Conservation (phyloP, 2,113 vertebrate species). For the Pluvialis apricaria region DNA sequence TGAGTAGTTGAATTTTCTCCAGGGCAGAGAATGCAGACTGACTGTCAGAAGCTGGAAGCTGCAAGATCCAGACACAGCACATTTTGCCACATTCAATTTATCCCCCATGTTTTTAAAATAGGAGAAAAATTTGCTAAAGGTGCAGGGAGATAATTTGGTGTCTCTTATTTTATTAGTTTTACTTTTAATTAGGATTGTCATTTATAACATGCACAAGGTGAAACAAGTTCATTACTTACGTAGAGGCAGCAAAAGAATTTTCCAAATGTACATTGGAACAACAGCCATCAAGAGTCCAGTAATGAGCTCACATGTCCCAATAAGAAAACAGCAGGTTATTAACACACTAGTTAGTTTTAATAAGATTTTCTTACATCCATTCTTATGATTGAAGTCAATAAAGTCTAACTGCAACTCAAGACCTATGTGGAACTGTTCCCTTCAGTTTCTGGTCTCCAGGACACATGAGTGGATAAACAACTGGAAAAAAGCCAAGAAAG, state of each 20-base stretch:
- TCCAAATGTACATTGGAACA: background rate
- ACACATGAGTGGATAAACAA: background rate
- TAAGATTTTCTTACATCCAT: background rate
- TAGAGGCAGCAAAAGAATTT: background rate
- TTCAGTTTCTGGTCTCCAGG: background rate
- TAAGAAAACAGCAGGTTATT: background rate
- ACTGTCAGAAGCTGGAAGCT: background rate
- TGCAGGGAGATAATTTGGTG: background rate
- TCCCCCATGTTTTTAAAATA: background rate
- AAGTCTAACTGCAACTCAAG: background rate
- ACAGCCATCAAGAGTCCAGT: background rate
- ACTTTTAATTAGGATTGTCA: background rate
- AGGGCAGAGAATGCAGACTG: background rate
- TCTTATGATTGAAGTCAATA: background rate
- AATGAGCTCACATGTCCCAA: background rate
- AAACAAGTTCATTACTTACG: background rate
- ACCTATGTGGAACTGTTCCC: background rate
- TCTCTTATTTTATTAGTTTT: background rate
- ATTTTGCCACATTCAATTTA: background rate
- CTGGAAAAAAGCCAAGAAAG: background rate
- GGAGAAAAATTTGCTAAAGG: background rate
- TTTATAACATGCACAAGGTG: background rate
- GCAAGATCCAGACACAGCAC: background rate
- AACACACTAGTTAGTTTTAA: background rate
- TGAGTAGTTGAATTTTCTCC: background rate